Evolutionary conservation across 2,888 invertebrate species (phyloP).

Genomic region (Tinea semifulvella): DNA sequence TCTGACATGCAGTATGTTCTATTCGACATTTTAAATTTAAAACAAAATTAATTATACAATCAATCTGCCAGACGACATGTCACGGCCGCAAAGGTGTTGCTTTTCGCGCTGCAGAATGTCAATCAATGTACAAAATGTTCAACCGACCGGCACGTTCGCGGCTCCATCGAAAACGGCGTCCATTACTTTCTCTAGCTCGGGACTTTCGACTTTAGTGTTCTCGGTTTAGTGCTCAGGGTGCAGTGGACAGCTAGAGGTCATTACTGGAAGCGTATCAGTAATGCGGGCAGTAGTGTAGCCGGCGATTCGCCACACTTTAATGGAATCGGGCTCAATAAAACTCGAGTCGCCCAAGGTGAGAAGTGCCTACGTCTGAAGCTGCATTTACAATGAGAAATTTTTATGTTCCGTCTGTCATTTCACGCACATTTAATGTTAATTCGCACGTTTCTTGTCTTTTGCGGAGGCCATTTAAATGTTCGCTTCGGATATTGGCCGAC

Average conservation of each 20-base stretch:
- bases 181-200: background rate
- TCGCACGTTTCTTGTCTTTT: conserved; percentile 46
- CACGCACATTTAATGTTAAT: conserved; percentile 57
- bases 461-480: conserved; percentile 40
- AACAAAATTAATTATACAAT: conserved; percentile 64
- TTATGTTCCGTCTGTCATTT: conserved; percentile 56
- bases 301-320: conserved; percentile 56
- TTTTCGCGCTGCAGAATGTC: conserved; percentile 60
- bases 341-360: conserved; percentile 46
- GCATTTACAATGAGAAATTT: conserved; percentile 47
- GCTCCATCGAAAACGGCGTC: background rate
- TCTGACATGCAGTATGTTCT: conserved; percentile 37
- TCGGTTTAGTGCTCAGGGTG: background rate
- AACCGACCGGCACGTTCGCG: conserved; percentile 32
- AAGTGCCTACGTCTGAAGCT: conserved; percentile 40
- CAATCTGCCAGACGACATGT: conserved; percentile 50
- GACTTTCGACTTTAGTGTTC: conserved; percentile 25
- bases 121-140: conserved; percentile 56
- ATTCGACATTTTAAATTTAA: conserved; percentile 46
- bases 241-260: background rate
- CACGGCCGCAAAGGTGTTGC: conserved; percentile 58
- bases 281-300: conserved; percentile 42
- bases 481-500: conserved; percentile 34
- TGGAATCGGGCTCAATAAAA: conserved; percentile 47
- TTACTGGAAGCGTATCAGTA: background rate